A percentile compares a stretch with the other conserved stretches of the same genome.
Conservation (phyloP, 2,888 invertebrate species). For the Nomada fabriciana region DNA sequence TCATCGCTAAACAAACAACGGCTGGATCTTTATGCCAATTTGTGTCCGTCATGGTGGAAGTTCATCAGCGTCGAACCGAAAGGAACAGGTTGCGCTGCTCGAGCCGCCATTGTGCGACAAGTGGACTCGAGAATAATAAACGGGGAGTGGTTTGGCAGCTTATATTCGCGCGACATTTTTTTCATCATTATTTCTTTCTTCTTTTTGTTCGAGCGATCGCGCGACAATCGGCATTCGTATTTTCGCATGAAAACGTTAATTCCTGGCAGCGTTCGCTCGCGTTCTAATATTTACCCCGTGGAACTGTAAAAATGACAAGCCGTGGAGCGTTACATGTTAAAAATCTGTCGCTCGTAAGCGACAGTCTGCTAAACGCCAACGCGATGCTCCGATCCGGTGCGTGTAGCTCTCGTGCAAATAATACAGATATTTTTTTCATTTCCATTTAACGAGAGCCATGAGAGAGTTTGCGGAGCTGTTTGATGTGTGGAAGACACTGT, state of each 20-base stretch:
- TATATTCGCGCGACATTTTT: slow-evolving; percentile 9
- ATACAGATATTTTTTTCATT: slow-evolving; percentile 3
- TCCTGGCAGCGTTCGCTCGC: slow-evolving; percentile 11
- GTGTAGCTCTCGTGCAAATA: slow-evolving; percentile 37
- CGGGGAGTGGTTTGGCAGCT: slow-evolving; percentile 16
- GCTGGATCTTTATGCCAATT: not conserved
- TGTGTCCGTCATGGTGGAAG: not conserved
- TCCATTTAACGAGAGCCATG: not conserved
- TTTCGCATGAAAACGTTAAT: slow-evolving; percentile 13
- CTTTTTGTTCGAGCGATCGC: slow-evolving; percentile 21
- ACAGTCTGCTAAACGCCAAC: slow-evolving; percentile 28
- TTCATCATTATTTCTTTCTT: slow-evolving; percentile 30
- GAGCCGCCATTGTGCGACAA: slow-evolving; percentile 19
- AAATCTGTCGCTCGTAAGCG: slow-evolving; percentile 37
- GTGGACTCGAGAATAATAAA: slow-evolving; percentile 49
- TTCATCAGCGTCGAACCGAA: not conserved
- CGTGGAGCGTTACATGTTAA: slow-evolving; percentile 43
- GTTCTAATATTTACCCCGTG: slow-evolving; percentile 54
- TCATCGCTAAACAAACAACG: too few species aligned
- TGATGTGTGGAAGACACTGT: not conserved
- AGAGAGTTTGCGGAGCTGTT: not conserved
- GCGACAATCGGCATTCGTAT: slow-evolving; percentile 35
- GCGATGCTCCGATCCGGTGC: slow-evolving; percentile 39
- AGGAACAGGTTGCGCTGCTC: slow-evolving; percentile 44
- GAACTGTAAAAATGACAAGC: slow-evolving; percentile 56